Percentiles rank a stretch among this genome's conserved stretches.
Conservation (phyloP, 2,797 vertebrate genomes). For the Kryptolebias ocellatus region DNA sequence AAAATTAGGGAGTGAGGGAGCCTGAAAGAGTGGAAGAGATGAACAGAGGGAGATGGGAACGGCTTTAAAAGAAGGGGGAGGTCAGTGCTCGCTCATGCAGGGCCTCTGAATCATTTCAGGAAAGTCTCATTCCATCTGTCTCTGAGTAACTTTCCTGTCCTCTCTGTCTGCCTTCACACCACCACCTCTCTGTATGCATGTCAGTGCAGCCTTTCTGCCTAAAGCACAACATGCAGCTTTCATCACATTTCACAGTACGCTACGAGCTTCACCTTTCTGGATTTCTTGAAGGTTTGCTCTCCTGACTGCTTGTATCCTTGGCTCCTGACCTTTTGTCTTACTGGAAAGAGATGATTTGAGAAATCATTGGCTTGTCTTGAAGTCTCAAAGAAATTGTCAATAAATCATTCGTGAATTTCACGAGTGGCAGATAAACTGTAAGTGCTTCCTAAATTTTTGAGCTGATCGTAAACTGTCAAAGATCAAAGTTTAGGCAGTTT, state of each 20-base stretch:
- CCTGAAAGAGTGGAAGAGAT: slow-evolving; percentile 8
- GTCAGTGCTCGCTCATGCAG: slow-evolving; percentile 21
- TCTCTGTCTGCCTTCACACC: slow-evolving; percentile 15
- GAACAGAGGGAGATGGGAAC: slow-evolving; percentile 8
- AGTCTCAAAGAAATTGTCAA: not conserved
- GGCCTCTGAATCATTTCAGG: slow-evolving; percentile 46
- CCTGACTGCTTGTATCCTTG: not conserved
- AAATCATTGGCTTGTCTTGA: not conserved
- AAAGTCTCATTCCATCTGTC: slow-evolving; percentile 56
- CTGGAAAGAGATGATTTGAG: not conserved
- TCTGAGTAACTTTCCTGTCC: slow-evolving; percentile 30
- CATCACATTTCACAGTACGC: slow-evolving; percentile 36
- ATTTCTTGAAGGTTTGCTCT: slow-evolving; percentile 17
- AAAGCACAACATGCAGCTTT: slow-evolving; percentile 45
- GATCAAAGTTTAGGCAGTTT: too few species aligned
- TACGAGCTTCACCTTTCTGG: slow-evolving; percentile 18
- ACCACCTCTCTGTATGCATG: slow-evolving; percentile 34
- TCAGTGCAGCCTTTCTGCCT: slow-evolving; percentile 20
- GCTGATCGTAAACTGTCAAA: too few species aligned
- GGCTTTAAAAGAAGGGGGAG: slow-evolving; percentile 19
- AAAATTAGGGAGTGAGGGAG: not conserved
- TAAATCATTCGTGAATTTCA: not conserved
- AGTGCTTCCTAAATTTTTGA: too few species aligned
- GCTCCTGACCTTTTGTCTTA: not conserved
- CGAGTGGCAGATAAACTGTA: too few species aligned